A percentile compares a stretch with the other conserved stretches of the same genome.
Conservation (phyloP, 2,888 invertebrate species). For the Glaucopsyche alexis region DNA sequence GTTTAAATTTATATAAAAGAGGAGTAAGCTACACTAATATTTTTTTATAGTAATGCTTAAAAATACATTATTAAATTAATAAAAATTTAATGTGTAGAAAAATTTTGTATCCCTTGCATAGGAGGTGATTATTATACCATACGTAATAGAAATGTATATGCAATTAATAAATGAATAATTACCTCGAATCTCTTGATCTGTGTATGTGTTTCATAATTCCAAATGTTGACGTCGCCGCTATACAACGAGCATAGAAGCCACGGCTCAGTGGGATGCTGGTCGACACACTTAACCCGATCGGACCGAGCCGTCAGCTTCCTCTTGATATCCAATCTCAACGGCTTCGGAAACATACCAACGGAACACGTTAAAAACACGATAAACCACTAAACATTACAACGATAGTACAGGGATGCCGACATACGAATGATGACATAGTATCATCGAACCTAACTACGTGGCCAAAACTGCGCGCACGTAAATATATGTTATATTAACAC, state of each 20-base stretch:
- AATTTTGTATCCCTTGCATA: too few relatives aligned
- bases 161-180: conserved; percentile 33
- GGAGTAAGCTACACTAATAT: too few relatives aligned
- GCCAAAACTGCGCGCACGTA: conserved; percentile 42
- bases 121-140: background rate
- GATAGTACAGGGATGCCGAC: conserved; percentile 55
- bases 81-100: too few relatives aligned
- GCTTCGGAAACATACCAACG: conserved; percentile 80
- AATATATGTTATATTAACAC: conserved; percentile 29
- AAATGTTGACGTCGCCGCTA: conserved; percentile 99
- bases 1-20: too few relatives aligned
- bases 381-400: conserved; percentile 36
- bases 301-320: conserved; percentile 98
- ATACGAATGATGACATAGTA: conserved; percentile 59
- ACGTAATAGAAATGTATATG: background rate
- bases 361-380: conserved; percentile 39
- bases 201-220: conserved; percentile 98
- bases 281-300: conserved; percentile 98
- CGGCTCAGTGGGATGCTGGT: conserved; percentile 98
- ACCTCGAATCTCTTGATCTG: conserved; percentile 92
- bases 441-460: conserved; percentile 52
- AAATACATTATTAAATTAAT: too few relatives aligned
- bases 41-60: too few relatives aligned
- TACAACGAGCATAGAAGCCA: conserved; percentile 99
- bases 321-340: conserved; percentile 98